Evolutionary conservation across 2,888 invertebrate species (phyloP).

Genomic region (Leuctra nigra): DNA sequence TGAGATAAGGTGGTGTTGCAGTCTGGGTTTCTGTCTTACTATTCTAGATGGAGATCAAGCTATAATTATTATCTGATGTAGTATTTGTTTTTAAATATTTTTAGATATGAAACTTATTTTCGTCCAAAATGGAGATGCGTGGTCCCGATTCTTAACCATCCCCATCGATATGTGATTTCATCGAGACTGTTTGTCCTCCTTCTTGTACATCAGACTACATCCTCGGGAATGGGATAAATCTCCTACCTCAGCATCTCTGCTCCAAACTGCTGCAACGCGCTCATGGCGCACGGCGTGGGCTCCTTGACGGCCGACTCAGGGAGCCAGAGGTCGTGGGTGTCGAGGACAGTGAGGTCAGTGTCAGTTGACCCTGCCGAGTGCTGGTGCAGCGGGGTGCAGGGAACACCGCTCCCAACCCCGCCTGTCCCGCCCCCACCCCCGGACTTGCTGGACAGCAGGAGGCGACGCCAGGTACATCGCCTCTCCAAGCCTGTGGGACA

Average conservation of each 20-base stretch:
- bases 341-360: conserved; percentile 75
- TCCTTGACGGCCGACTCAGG: conserved; percentile 56
- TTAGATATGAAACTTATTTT: too few relatives aligned
- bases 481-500: conserved; percentile 44
- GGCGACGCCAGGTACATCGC: conserved; percentile 70
- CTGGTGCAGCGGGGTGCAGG: conserved; percentile 46
- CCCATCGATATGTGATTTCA: too few relatives aligned
- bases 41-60: too few relatives aligned
- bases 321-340: conserved; percentile 78
- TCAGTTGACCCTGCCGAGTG: conserved; percentile 70
- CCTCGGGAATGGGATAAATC: too few relatives aligned
- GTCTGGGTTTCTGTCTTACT: too few relatives aligned
- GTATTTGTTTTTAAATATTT: too few relatives aligned
- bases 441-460: conserved; percentile 42
- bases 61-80: too few relatives aligned
- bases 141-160: too few relatives aligned
- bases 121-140: too few relatives aligned
- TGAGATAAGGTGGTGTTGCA: too few relatives aligned
- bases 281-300: conserved; percentile 74
- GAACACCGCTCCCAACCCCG: conserved; percentile 29
- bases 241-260: conserved; percentile 69
- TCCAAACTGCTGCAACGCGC: conserved; percentile 78
- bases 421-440: conserved; percentile 32
- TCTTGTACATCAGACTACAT: too few relatives aligned
- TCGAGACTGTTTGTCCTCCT: too few relatives aligned